A percentile compares a stretch with the other conserved stretches of the same genome.
These are phyloP conservation scores for Falco biarmicus DNA, from an alignment of 2,797 vertebrate species.

Conservation along the genomic window DNA sequence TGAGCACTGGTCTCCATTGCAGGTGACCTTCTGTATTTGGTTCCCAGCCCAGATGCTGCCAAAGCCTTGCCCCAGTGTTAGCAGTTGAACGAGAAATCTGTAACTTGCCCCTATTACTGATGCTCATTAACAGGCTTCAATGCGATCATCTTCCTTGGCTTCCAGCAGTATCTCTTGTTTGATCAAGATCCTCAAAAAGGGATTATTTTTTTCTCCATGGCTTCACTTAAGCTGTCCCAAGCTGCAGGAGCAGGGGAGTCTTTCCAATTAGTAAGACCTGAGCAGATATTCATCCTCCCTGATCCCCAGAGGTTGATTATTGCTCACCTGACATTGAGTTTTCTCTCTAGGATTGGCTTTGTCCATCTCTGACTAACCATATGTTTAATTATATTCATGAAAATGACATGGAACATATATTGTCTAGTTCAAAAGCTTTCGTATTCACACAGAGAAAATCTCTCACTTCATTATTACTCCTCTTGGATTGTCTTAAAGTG, in stretches of 20 bases:
- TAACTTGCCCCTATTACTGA: background rate
- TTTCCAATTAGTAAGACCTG: background rate
- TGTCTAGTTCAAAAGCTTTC: background rate
- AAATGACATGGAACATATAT: constrained; percentile 6
- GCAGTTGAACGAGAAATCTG: background rate
- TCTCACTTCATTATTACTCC: constrained; percentile 71
- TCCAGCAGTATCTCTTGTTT: background rate
- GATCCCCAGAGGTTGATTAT: background rate
- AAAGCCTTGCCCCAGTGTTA: background rate
- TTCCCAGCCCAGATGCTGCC: background rate
- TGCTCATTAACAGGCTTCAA: constrained; percentile 7
- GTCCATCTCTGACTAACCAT: background rate
- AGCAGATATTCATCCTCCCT: background rate
- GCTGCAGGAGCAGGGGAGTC: background rate
- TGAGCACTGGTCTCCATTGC: background rate
- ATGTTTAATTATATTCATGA: constrained; percentile 23
- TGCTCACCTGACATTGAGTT: constrained; percentile 12
- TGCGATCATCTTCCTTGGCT: background rate
- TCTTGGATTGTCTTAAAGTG: constrained; percentile 77
- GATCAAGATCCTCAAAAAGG: background rate
- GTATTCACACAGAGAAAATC: constrained; percentile 34
- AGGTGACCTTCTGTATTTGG: constrained; percentile 33
- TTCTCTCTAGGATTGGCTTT: background rate
- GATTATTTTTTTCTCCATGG: background rate
- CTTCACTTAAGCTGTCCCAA: background rate